Base-by-base conservation (phyloP, 2,113 vertebrate genomes). In the Pelecanoides urinatrix region DNA sequence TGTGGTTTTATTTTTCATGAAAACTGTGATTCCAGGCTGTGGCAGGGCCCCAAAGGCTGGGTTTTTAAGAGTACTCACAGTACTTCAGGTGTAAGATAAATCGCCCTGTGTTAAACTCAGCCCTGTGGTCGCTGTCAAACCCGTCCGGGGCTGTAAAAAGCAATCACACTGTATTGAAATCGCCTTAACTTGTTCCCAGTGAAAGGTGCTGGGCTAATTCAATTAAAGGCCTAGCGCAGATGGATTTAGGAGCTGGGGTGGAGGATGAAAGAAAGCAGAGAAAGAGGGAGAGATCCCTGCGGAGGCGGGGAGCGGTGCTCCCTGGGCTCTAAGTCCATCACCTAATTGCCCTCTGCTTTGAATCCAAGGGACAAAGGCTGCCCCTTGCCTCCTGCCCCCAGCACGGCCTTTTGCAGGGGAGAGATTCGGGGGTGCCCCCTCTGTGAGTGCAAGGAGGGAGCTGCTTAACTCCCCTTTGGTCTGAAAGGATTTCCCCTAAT, bases 401-500 rank as follows among this genome's bases (percentile, higher is more conserved):
- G 44, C 77, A 55, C 0, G 9, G 95, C 91, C 94, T 95, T 94
- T 95, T 92, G 66, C 81, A 85, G 63, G 66, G 67, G 34, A 65
- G 26, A 66, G 66, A 42, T 87, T 79, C 23, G 11, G 77, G 68
- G 49, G 32, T 94, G 34, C 29, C 59, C 76, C 47, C 83, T 88
- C 36, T 10, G 47, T 16, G 67, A 32, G 40, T 87, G 93, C 92
- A 63, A 67, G 91, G 94, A 76, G 59, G 32, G 58, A 89, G 78
- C 82, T 68, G 92, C 92, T 95, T 96, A 91, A 77, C 55, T 96
- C 93, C 47, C 42, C 94, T 98, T 97, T 93, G 96, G 79, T 88
- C 85, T 92, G 77, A 90, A 79, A 92, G 95, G 97, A 98, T 98
- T 98, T 98, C 92, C 90, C 79, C 63, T 98, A 98, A 98, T 98